phyloP scores from a whole-genome alignment of 1,140 invertebrate species.

The Diachasmimorpha longicaudata region DNA sequence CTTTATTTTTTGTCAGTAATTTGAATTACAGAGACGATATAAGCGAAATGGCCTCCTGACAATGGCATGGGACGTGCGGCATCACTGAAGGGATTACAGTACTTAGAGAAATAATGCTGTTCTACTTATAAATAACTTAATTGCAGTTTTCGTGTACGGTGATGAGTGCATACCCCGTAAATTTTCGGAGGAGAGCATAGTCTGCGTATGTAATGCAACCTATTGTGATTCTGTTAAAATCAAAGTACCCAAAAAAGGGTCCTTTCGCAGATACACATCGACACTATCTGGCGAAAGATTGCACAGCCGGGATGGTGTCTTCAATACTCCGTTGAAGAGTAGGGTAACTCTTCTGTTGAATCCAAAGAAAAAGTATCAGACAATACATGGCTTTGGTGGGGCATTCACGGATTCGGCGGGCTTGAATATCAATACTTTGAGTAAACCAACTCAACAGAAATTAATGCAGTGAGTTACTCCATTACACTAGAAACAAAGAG shows the following conservation, averaged over 20 bases:
- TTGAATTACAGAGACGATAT: no score
- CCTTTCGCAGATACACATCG: constrained; percentile 67
- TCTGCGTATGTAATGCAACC: constrained; percentile 85
- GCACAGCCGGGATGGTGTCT: constrained; percentile 40
- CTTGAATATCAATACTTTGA: constrained; percentile 75
- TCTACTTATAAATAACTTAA: neutral
- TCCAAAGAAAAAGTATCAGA: constrained; percentile 60
- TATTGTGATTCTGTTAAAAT: constrained; percentile 80
- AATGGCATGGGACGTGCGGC: no score
- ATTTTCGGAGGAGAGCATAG: constrained; percentile 64
- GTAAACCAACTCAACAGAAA: constrained; percentile 63
- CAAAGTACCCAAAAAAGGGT: constrained; percentile 48
- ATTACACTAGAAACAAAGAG: neutral
- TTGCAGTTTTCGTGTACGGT: constrained; percentile 13
- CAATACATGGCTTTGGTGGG: constrained; percentile 81
- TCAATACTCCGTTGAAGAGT: constrained; percentile 27
- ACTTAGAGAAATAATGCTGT: no score
- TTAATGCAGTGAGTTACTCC: constrained; percentile 65
- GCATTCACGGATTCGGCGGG: constrained; percentile 86
- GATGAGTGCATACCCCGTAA: constrained; percentile 53
- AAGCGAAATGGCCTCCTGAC: no score
- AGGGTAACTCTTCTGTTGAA: constrained; percentile 4
- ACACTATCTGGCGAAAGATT: constrained; percentile 65
- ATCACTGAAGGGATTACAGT: no score
- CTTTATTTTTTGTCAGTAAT: no score